A percentile compares a stretch with the other conserved stretches of the same genome.
Evolutionary conservation across 2,888 invertebrate genomes (phyloP).

Genomic region (Ennomos quercinarius): DNA sequence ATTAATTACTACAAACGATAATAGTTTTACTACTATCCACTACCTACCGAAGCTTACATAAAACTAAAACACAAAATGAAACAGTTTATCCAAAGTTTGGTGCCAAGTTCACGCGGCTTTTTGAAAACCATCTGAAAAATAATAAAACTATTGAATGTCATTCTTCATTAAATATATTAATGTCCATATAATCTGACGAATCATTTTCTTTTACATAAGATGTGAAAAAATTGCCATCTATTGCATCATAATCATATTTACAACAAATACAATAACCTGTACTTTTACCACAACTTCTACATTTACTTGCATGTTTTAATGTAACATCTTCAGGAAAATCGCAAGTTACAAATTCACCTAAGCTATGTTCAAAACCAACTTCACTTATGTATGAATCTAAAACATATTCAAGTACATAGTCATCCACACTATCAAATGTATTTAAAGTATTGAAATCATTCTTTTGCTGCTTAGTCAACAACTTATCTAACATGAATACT

Average conservation of each 20-base stretch:
- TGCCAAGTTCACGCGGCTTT: too few relatives aligned
- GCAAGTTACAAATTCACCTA: conserved; percentile 68
- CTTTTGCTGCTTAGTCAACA: conserved; percentile 90
- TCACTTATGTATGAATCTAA: conserved; percentile 57
- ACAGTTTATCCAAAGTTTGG: too few relatives aligned
- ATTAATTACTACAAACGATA: too few relatives aligned
- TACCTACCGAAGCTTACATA: too few relatives aligned
- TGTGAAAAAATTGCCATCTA: conserved; percentile 69
- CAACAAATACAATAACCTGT: conserved; percentile 68
- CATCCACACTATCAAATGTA: conserved; percentile 88
- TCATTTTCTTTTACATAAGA: conserved; percentile 64
- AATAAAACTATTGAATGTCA: conserved; percentile 14
- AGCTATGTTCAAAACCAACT: conserved; percentile 42
- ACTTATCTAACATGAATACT: conserved; percentile 96
- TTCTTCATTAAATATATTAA: conserved; percentile 68
- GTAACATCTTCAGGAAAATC: conserved; percentile 72
- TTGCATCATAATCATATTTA: conserved; percentile 62
- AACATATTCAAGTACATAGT: conserved; percentile 88
- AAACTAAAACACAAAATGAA: too few relatives aligned
- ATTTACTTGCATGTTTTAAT: conserved; percentile 72
- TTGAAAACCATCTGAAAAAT: too few relatives aligned
- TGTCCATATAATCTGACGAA: conserved; percentile 72
- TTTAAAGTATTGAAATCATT: conserved; percentile 91
- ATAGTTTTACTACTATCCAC: too few relatives aligned
- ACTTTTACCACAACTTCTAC: conserved; percentile 73